phyloP scores from a whole-genome alignment of 2,888 invertebrate species.

The Acheta domesticus region DNA sequence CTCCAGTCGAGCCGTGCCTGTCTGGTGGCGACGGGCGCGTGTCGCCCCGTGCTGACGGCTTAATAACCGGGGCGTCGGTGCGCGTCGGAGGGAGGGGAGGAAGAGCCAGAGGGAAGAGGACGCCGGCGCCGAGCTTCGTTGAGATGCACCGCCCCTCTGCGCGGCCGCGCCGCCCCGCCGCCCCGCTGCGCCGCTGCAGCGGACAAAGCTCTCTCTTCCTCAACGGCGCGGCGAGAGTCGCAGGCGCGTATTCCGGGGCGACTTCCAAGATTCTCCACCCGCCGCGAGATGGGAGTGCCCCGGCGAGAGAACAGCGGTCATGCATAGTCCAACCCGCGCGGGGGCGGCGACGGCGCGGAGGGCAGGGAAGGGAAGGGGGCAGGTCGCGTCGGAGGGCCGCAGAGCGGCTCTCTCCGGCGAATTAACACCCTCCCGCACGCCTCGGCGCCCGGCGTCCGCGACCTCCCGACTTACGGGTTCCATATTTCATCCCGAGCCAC shows the following conservation, averaged over 20 bases:
- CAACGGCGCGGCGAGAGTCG: too few species aligned
- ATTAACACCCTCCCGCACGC: not conserved
- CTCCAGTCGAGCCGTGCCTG: not conserved
- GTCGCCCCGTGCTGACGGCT: not conserved
- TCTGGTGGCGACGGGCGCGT: not conserved
- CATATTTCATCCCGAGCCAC: slow-evolving; percentile 6
- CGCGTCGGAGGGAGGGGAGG: not conserved
- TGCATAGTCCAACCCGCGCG: not conserved
- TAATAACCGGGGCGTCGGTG: not conserved
- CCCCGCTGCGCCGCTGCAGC: not conserved
- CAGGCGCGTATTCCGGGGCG: too few species aligned
- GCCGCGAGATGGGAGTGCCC: too few species aligned
- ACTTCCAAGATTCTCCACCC: too few species aligned
- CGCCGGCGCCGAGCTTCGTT: not conserved
- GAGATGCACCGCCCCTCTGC: not conserved
- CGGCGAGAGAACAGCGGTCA: too few species aligned
- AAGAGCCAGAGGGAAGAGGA: not conserved
- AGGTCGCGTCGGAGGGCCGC: not conserved
- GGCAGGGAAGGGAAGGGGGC: not conserved
- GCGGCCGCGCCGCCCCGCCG: too few species aligned
- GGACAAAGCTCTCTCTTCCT: too few species aligned
- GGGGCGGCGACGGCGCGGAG: not conserved
- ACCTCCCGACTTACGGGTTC: slow-evolving; percentile 5
- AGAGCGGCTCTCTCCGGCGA: not conserved
- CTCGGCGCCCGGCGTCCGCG: not conserved